phyloP scores from a whole-genome alignment of 2,113 vertebrate species.

The Loxodonta africana region DNA sequence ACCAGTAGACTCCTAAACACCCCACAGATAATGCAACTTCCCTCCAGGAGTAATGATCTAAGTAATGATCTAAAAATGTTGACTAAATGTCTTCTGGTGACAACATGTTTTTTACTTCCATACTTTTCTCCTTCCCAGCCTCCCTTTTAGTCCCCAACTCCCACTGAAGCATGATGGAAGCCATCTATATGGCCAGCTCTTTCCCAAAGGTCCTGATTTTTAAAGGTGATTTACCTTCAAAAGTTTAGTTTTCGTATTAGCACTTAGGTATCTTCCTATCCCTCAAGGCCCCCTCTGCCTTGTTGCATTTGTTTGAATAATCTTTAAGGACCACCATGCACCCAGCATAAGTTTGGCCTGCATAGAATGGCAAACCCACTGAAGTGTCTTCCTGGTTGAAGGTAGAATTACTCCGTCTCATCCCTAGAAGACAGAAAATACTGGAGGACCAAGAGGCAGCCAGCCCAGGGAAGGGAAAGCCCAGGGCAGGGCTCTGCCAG shows the following conservation, averaged over 20 bases:
- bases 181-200: background rate
- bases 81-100: background rate
- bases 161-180: background rate
- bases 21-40: background rate
- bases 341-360: background rate
- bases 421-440: slow-evolving; percentile 9
- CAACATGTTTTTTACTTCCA: background rate
- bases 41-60: background rate
- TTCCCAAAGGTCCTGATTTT: background rate
- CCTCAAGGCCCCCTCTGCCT: background rate
- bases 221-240: background rate
- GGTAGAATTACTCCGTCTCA: background rate
- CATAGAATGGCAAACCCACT: background rate
- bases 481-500: background rate
- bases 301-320: background rate
- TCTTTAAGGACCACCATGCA: background rate
- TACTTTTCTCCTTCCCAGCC: background rate
- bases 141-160: background rate
- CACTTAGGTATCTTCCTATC: background rate
- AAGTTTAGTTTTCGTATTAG: background rate
- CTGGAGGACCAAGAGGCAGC: background rate
- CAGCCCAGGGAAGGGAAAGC: background rate
- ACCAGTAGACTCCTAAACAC: background rate
- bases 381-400: background rate
- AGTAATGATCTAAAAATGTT: background rate